phyloP scores from a whole-genome alignment of 2,113 vertebrate species.

The Ariopsis seemanni region DNA sequence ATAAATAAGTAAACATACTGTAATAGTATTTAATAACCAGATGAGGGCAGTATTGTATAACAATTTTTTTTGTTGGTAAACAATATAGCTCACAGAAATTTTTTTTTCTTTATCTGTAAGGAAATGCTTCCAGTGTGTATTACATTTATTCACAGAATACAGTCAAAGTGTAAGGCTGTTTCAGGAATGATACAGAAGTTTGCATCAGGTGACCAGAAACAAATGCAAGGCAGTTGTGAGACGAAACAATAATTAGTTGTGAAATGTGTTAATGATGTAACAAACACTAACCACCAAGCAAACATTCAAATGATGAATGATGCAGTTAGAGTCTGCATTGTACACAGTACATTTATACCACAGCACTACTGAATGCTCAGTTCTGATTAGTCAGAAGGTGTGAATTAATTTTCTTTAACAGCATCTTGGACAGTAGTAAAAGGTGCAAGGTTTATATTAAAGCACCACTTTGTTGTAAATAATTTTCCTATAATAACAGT shows the following conservation, averaged over 20 bases:
- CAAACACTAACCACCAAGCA: not conserved
- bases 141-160: not conserved
- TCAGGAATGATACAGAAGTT: not conserved
- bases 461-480: not conserved
- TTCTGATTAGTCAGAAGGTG: not conserved
- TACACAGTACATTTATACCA: not conserved
- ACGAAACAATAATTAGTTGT: not conserved
- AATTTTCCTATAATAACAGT: not conserved
- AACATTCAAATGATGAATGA: not conserved
- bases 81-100: too few species aligned
- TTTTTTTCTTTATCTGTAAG: not conserved
- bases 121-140: not conserved
- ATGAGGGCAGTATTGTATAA: constrained; percentile 15
- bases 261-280: not conserved
- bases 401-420: not conserved
- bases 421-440: not conserved
- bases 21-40: not conserved
- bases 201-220: not conserved
- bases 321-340: not conserved
- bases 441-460: not conserved
- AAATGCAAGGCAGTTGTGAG: not conserved
- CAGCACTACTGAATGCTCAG: not conserved
- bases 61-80: not conserved
- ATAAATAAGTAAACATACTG: not conserved
- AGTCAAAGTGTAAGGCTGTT: not conserved